These are phyloP conservation scores for Hermatobates lingyangjiaoensis DNA, from an alignment of 1,140 invertebrate genomes.

Conservation along the genomic window DNA sequence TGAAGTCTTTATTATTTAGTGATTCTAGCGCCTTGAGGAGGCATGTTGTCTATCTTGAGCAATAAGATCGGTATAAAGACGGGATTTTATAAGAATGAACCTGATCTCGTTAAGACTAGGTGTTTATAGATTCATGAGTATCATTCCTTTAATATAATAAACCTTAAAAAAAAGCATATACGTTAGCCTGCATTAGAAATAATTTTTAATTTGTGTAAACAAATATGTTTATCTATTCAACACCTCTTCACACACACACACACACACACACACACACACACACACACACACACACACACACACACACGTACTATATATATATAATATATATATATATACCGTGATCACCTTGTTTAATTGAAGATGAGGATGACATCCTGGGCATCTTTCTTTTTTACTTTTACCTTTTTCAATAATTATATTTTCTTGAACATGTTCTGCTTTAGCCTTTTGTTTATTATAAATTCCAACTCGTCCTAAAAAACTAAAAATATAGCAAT, in stretches of 20 bases:
- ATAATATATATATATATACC: not conserved
- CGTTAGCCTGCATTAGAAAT: not conserved
- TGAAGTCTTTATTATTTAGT: too few species aligned
- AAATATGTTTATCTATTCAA: not conserved
- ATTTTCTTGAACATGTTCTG: not conserved
- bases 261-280: not conserved
- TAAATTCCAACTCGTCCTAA: not conserved
- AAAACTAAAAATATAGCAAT: not conserved
- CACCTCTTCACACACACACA: not conserved
- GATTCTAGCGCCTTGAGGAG: too few species aligned
- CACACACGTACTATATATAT: not conserved
- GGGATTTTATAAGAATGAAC: too few species aligned
- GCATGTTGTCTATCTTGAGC: too few species aligned
- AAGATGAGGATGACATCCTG: constrained; percentile 20
- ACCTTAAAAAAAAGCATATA: too few species aligned
- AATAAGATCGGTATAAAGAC: too few species aligned
- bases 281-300: not conserved
- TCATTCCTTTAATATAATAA: too few species aligned
- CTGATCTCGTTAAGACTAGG: too few species aligned
- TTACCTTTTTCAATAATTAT: constrained; percentile 5
- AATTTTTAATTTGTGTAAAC: not conserved
- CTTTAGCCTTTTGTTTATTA: not conserved
- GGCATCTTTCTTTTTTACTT: constrained; percentile 20
- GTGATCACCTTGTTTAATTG: constrained; percentile 10
- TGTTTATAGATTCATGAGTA: too few species aligned